Conservation (phyloP, 2,888 invertebrate genomes). For the Tetheella fluctuosa region DNA sequence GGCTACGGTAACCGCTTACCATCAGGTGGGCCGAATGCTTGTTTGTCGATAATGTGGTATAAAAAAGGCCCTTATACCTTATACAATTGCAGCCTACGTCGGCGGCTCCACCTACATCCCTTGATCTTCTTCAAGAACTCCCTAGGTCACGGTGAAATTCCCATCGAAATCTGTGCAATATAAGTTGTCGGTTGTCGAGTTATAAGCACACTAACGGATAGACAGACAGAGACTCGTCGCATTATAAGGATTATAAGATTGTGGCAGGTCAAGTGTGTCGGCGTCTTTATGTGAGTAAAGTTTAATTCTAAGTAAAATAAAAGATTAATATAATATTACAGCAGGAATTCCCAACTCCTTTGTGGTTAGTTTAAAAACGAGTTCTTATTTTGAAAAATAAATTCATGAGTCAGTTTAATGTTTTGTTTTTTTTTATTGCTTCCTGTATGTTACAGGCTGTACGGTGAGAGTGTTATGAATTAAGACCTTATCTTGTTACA, state of each 20-base stretch:
- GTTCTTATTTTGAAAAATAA: background rate
- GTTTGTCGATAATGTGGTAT: too few relatives aligned
- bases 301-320: background rate
- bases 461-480: background rate
- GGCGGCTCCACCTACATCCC: too few relatives aligned
- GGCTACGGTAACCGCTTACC: background rate
- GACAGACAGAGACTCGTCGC: too few relatives aligned
- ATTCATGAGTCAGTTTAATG: background rate
- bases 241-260: too few relatives aligned
- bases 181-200: too few relatives aligned
- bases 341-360: background rate
- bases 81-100: too few relatives aligned
- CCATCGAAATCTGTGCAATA: too few relatives aligned
- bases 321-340: background rate
- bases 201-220: too few relatives aligned
- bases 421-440: background rate
- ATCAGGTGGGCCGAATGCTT: too few relatives aligned
- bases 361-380: conserved; percentile 1
- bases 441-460: background rate
- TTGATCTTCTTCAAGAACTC: too few relatives aligned
- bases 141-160: too few relatives aligned
- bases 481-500: background rate
- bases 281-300: background rate
- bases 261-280: background rate
- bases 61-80: too few relatives aligned